Evolutionary conservation across 2,888 invertebrate genomes (phyloP).

Genomic region (Seira musarum): DNA sequence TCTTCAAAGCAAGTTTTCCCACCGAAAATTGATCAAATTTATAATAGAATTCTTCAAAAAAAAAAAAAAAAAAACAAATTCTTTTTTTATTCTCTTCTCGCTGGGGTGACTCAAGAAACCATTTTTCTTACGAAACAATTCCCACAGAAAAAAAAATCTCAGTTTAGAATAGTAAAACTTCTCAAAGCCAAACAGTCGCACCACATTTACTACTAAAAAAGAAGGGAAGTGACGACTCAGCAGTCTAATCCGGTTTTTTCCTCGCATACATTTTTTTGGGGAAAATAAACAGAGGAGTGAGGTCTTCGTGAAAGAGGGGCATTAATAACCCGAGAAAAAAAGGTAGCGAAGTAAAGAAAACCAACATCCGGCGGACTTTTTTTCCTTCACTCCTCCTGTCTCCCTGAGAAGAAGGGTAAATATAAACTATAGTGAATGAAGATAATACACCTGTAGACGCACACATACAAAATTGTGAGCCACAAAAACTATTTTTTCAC

Average conservation of each 20-base stretch:
- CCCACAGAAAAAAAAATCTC: conserved; percentile 5
- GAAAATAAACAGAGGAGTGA: conserved; percentile 20
- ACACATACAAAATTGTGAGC: background rate
- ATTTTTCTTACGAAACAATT: conserved; percentile 7
- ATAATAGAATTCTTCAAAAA: background rate
- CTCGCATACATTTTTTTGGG: background rate
- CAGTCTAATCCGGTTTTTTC: conserved; percentile 2
- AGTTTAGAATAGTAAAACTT: background rate
- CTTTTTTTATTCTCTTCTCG: background rate
- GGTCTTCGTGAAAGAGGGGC: conserved; percentile 32
- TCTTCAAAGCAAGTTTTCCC: background rate
- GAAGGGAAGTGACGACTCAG: background rate
- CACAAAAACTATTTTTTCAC: conserved; percentile 10
- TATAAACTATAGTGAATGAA: conserved; percentile 38
- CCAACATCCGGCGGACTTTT: background rate
- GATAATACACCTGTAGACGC: conserved; percentile 46
- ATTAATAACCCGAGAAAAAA: conserved; percentile 41
- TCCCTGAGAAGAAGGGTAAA: conserved; percentile 22
- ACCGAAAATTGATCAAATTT: background rate
- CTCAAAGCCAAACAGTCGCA: background rate
- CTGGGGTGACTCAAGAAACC: conserved; percentile 9
- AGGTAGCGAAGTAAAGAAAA: conserved; percentile 5
- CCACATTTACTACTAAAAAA: background rate
- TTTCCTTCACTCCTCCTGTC: background rate
- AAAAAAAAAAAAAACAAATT: background rate